Evolutionary conservation across 1,140 invertebrate genomes (phyloP), one percentile per base, ranked within the genome.

Genomic region (Sycophaga agraensis): DNA sequence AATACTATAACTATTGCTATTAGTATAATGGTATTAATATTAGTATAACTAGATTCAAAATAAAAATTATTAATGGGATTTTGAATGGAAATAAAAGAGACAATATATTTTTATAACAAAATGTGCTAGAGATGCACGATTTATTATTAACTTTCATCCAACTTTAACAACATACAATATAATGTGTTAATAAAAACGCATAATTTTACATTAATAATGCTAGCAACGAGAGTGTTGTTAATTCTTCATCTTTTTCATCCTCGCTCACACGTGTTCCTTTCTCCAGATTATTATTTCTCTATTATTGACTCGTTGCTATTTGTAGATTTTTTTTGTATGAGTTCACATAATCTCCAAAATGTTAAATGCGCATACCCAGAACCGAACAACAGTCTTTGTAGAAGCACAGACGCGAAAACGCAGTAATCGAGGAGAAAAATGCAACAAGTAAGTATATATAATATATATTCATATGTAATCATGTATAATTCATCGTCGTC

Each of bases 81-180:
- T n/a, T n/a, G n/a, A n/a, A n/a, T n/a, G n/a, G n/a, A 35, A 58
- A 37, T 24, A 49, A 48, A 16, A 28, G 6, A 34, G 34, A 28
- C n/a, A 12, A 35, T n/a, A n/a, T n/a, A n/a, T n/a, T 59, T 60
- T 60, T 67, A 75, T 78, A 80, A 81, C 79, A 79, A 81, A 80
- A 68, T 80, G 78, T 80, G 78, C 73, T 69, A 70, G 68, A 70
- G 70, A 70, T 72, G 74, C 77, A 81, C 71, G 68, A 76, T 81
- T 80, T 80, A 79, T 79, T 78, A 76, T 78, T 79, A 79, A 79
- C 76, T 74, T 78, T 78, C 73, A 65, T 78, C 72, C 77, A 81
- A 74, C 78, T 80, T 81, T 79, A 81, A 81, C 78, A 80, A 80
- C 73, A 77, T 80, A 79, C 72, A 81, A 78, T 81, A 78, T 77